phyloP scores from a whole-genome alignment of 2,888 invertebrate species.

The Andrena flavipes region DNA sequence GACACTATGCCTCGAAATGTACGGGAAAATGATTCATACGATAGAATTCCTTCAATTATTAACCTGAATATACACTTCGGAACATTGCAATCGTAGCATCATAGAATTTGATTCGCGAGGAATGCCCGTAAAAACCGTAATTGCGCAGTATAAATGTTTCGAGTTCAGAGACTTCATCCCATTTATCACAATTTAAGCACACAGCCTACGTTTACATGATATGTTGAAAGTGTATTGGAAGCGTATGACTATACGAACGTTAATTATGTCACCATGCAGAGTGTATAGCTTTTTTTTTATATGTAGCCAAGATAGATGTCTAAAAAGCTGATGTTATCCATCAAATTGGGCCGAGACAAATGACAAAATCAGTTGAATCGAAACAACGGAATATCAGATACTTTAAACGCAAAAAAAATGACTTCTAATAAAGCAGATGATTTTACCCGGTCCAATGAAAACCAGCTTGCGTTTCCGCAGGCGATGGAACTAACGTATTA shows the following conservation, averaged over 20 bases:
- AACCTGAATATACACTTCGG: neutral
- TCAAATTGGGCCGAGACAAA: constrained; percentile 54
- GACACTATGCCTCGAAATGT: constrained; percentile 1
- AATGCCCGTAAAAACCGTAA: constrained; percentile 2
- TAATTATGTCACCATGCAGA: constrained; percentile 63
- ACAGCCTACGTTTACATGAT: constrained; percentile 19
- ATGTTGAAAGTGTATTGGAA: neutral
- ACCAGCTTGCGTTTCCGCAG: constrained; percentile 64
- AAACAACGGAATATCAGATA: constrained; percentile 32
- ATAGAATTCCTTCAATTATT: neutral
- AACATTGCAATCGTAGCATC: neutral
- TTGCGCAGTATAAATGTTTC: constrained; percentile 13
- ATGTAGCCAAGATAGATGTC: constrained; percentile 42
- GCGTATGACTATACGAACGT: constrained; percentile 28
- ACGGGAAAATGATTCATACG: neutral
- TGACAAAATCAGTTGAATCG: constrained; percentile 38
- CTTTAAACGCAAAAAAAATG: constrained; percentile 25
- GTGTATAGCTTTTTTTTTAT: constrained; percentile 39
- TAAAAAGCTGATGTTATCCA: constrained; percentile 64
- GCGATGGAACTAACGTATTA: constrained; percentile 73
- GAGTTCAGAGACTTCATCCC: constrained; percentile 56
- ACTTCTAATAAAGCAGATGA: constrained; percentile 44
- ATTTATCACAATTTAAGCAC: constrained; percentile 26
- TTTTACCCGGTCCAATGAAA: constrained; percentile 71
- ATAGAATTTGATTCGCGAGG: neutral